These are phyloP conservation scores for Cyphomyrus plagiostoma DNA, from an alignment of 2,113 vertebrate genomes.

Conservation along the genomic window DNA sequence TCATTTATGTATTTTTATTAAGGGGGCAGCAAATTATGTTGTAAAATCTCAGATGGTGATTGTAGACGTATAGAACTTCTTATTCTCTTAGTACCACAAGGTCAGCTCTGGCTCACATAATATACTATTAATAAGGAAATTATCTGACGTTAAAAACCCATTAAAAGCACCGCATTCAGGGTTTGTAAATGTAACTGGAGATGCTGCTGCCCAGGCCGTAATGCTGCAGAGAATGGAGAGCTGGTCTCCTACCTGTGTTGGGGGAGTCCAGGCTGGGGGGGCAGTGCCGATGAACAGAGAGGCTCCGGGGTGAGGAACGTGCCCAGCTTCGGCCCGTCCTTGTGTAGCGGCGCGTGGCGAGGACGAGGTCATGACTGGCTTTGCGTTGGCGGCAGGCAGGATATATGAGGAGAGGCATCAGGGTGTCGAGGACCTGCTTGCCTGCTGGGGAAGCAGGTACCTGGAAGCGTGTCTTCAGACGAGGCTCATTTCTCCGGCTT, in stretches of 20 bases:
- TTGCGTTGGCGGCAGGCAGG: neutral
- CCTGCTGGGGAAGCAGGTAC: neutral
- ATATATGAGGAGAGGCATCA: neutral
- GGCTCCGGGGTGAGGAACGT: neutral
- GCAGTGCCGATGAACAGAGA: neutral
- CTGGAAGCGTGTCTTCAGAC: neutral
- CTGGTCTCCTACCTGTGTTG: neutral
- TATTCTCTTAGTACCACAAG: neutral
- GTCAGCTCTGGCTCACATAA: neutral
- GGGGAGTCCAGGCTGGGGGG: no score
- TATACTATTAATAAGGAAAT: neutral
- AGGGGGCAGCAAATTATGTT: neutral
- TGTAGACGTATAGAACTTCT: neutral
- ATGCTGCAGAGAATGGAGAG: neutral
- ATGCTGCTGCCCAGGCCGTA: neutral
- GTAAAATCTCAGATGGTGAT: neutral
- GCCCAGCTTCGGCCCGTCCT: neutral
- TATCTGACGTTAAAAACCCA: neutral
- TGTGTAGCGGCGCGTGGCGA: neutral
- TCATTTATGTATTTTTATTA: neutral
- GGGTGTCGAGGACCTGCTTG: neutral
- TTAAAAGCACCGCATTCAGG: neutral
- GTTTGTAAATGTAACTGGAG: neutral
- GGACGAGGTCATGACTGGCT: neutral
- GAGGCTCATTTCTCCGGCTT: neutral